These are phyloP conservation scores for Copsychus sechellarum DNA, from an alignment of 2,113 vertebrate genomes.

Conservation along the genomic window DNA sequence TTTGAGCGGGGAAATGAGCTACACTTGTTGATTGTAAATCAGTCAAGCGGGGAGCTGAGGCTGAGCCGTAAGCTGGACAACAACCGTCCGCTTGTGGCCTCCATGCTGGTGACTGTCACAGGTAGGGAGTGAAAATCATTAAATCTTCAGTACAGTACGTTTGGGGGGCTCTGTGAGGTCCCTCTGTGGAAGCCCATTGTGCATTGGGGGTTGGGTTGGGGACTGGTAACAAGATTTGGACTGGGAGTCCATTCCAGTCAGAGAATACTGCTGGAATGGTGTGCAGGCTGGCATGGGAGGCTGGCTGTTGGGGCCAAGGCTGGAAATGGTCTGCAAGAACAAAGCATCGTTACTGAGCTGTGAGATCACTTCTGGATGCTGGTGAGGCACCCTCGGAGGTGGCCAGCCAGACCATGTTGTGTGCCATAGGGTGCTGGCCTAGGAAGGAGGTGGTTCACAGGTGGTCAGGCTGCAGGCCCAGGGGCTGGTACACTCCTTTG, in stretches of 20 bases:
- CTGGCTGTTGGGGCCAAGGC: neutral
- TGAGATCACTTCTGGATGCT: neutral
- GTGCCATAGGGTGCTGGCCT: accelerated
- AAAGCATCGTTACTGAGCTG: slow-evolving; percentile 39
- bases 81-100: slow-evolving; percentile 94
- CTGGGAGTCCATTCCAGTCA: neutral
- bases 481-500: neutral
- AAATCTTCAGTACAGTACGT: neutral
- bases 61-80: slow-evolving; percentile 97
- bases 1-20: slow-evolving; percentile 95
- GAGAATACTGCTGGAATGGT: neutral
- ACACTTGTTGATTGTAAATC: slow-evolving; percentile 93
- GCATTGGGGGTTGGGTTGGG: accelerated
- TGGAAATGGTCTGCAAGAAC: slow-evolving; percentile 3
- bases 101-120: slow-evolving; percentile 96
- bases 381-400: neutral
- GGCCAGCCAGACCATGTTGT: neutral
- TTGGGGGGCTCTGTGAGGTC: accelerated
- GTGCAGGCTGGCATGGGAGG: neutral
- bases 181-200: neutral
- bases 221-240: neutral
- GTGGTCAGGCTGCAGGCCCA: neutral
- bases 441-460: accelerated
- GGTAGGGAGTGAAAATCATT: slow-evolving; percentile 78
- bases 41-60: slow-evolving; percentile 92